Base-by-base conservation (phyloP, 2,888 invertebrate genomes). In the Athalia rosae region DNA sequence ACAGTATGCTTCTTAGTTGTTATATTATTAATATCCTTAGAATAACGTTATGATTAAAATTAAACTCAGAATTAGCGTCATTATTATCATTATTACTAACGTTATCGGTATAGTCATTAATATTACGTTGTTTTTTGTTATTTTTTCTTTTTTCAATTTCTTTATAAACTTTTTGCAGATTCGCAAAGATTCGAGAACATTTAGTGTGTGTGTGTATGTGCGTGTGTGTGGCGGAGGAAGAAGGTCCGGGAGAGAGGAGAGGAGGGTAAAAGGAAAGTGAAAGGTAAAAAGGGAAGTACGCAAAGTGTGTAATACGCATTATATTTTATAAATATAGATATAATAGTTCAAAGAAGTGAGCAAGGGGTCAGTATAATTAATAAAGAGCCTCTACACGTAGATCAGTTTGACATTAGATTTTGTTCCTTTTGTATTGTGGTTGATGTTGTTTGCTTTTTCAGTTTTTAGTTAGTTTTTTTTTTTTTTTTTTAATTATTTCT, bases 401-500 rank as follows among this genome's bases (percentile, higher is more conserved):
- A 28, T 28, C 28, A 28, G 28, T 28, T 28, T 28, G 28, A 28
- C 28, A 28, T 28, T 28, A 28, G 28, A 28, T 28, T 28, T 28
- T 28, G 28, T 28, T 28, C 28, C 28, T 1, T 28, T 28, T 28
- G 28, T 28, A 28, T 0, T 28, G 28, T 28, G 28, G 28, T 28
- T 28, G n/a, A n/a, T n/a, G 28, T 28, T 28, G 28, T 28, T 28
- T 28, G 28, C 28, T 53, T 4, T 4, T 53, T 53, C n/a, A n/a
- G 15, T 15, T 15, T 15, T 15, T 1, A 15, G n/a, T n/a, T 3
- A 53, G 53, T 53, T 53, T 53, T 66, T 66, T 47, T 13, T 48
- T 67, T 67, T 67, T 8, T 67, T 50, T 45, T 47, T 28, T 63
- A n/a, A n/a, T n/a, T n/a, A n/a, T 28, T 28, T 28, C 28, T 28